Base-by-base conservation (phyloP, 1,140 invertebrate genomes). In the Achatina immaculata region DNA sequence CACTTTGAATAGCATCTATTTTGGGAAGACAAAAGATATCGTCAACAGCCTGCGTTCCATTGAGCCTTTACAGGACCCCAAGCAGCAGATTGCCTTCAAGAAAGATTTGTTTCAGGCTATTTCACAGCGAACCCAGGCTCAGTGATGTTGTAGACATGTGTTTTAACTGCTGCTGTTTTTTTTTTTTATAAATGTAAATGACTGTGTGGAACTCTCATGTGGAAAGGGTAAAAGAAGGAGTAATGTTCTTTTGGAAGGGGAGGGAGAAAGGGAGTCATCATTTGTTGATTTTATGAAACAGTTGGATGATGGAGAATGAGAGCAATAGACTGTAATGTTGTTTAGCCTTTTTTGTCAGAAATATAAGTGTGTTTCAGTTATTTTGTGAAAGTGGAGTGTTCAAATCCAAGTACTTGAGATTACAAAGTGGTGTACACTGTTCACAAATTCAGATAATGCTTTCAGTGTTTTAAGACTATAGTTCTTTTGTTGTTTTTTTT, bases 11-110 rank as follows among this genome's bases (percentile, higher is more conserved):
- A 97, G 99, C 92, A 99, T 99, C 85, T 99, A 99, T 92, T 99
- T 99, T 93, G 96, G 98, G 86, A 99, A 99, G 93, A 99, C 98
- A 24, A 97, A 96, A 90, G 97, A 99, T 92, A 99, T 99, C 89
- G 97, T 99, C 24, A 99, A 99, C 89, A 97, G 97, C n/a, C 92
- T 99, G 82, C 94, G 98, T 71, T 97, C 96, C 65, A 94, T 96
- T 78, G 94, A 96, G 88, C 94, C 96, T 1, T 91, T 98, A 43
- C 94, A 95, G 28, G 96, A 98, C 90, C 95, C 95, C 84, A 94
- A 94, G 85, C 94, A 95, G 87, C 95, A 96, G 88, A 94, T 94
- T 55, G 95, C 95, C 36, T 92, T 99, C 81, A 94, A 95, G 88
- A 95, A 96, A 89, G 96, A 98, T 90, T 93, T 99, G 11, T 42